phyloP scores from a whole-genome alignment of 1,140 invertebrate species.

The Trichomalopsis sarcophagae region DNA sequence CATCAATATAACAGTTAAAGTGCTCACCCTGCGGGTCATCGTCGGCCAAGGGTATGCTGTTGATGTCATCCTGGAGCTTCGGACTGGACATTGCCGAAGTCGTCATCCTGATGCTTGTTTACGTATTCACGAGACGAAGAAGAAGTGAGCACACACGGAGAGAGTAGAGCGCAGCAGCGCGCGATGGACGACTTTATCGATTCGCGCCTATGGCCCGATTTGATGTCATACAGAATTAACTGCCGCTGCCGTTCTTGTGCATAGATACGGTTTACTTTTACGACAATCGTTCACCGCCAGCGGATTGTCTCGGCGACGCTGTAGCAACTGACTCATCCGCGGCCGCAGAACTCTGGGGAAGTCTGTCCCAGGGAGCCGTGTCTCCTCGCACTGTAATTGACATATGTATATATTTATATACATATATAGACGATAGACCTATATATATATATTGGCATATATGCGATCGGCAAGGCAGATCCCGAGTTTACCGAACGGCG shows the following conservation, averaged over 20 bases:
- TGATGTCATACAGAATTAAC: not conserved
- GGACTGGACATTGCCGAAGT: constrained; percentile 71
- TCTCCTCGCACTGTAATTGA: too few relatives aligned
- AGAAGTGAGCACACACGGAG: not conserved
- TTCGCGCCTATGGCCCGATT: constrained; percentile 69
- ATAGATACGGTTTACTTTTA: not conserved
- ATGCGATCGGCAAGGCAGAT: not conserved
- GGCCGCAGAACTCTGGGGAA: not conserved
- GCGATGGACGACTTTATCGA: constrained; percentile 1
- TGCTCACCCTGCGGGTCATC: constrained; percentile 90
- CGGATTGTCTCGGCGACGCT: too few relatives aligned
- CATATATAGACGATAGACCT: not conserved
- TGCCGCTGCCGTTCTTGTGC: not conserved
- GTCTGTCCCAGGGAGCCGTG: not conserved
- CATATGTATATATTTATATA: not conserved
- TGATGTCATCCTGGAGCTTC: constrained; percentile 86
- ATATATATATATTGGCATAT: not conserved
- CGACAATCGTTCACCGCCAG: too few relatives aligned
- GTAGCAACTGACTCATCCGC: too few relatives aligned
- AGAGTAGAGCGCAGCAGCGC: not conserved
- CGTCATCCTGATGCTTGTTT: constrained; percentile 60
- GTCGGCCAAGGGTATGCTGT: constrained; percentile 90
- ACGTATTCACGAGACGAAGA: not conserved
- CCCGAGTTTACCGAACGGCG: not conserved
- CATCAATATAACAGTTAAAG: not conserved